Evolutionary conservation across 2,888 invertebrate genomes (phyloP).

Genomic region (Cryptophagus acutangulus): DNA sequence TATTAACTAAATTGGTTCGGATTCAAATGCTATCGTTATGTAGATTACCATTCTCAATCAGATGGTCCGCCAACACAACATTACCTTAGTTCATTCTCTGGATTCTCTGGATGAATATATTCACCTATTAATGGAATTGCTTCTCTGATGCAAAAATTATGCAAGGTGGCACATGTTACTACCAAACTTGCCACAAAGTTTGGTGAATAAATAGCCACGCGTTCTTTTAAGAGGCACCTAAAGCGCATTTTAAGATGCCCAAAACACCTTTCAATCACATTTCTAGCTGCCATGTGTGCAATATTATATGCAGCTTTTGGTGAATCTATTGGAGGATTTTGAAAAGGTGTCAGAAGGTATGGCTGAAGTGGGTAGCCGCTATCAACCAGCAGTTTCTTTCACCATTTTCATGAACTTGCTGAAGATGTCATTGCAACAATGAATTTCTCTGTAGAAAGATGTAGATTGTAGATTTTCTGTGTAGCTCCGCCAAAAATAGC

Average conservation of each 20-base stretch:
- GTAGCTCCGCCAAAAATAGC: no score
- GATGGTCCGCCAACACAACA: no score
- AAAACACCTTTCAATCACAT: conserved; percentile 15
- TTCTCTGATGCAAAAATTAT: conserved; percentile 17
- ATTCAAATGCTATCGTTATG: no score
- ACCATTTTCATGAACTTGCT: no score
- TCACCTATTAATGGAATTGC: no score
- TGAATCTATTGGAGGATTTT: conserved; percentile 4
- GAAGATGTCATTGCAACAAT: no score
- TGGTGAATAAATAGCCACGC: conserved; percentile 12
- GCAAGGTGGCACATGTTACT: conserved; percentile 10
- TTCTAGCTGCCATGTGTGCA: conserved; percentile 9
- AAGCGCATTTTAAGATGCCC: conserved; percentile 16
- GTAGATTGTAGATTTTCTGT: no score
- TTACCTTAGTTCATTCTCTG: not conserved
- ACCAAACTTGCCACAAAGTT: conserved; percentile 8
- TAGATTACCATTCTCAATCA: no score
- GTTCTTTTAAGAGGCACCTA: conserved; percentile 12
- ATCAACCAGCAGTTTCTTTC: no score
- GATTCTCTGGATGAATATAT: not conserved
- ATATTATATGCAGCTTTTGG: conserved; percentile 9
- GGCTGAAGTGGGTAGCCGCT: no score
- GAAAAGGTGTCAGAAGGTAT: conserved; percentile 15
- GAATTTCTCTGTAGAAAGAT: no score
- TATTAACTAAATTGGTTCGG: not conserved